phyloP scores from a whole-genome alignment of 2,797 vertebrate species.

The Nannoperca obscura region DNA sequence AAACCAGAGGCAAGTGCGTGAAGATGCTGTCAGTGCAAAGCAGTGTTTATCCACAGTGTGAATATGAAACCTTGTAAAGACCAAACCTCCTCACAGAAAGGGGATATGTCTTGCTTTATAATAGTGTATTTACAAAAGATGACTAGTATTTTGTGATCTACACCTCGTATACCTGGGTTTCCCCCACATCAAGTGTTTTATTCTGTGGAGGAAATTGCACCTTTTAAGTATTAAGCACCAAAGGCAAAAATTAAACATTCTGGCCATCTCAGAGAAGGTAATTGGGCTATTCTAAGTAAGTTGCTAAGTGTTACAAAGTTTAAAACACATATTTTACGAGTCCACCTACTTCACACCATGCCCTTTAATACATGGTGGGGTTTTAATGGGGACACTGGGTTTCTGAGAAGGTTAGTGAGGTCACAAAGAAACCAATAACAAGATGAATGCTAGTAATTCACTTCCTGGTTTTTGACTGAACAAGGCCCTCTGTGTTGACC shows the following conservation, averaged over 20 bases:
- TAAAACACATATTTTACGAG: slow-evolving; percentile 33
- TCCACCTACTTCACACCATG: neutral
- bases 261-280: neutral
- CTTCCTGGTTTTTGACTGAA: slow-evolving; percentile 58
- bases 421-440: slow-evolving; percentile 49
- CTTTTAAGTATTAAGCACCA: neutral
- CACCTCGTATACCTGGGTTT: neutral
- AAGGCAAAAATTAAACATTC: neutral
- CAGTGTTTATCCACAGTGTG: slow-evolving; percentile 10
- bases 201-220: neutral
- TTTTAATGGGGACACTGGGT: slow-evolving; percentile 23
- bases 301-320: slow-evolving; percentile 1
- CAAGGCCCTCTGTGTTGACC: slow-evolving; percentile 47
- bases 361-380: neutral
- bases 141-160: neutral
- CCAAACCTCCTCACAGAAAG: neutral
- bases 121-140: neutral
- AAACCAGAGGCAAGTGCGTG: slow-evolving; percentile 33
- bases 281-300: neutral
- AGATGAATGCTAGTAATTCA: slow-evolving; percentile 52
- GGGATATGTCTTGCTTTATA: neutral
- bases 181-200: neutral
- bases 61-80: slow-evolving; percentile 9
- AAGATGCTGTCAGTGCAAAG: slow-evolving; percentile 4
- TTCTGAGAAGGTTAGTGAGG: slow-evolving; percentile 35